Percentiles rank a stretch among this genome's conserved stretches.
phyloP scores from a whole-genome alignment of 2,888 invertebrate species.

The Hemicrepidius hirtus region DNA sequence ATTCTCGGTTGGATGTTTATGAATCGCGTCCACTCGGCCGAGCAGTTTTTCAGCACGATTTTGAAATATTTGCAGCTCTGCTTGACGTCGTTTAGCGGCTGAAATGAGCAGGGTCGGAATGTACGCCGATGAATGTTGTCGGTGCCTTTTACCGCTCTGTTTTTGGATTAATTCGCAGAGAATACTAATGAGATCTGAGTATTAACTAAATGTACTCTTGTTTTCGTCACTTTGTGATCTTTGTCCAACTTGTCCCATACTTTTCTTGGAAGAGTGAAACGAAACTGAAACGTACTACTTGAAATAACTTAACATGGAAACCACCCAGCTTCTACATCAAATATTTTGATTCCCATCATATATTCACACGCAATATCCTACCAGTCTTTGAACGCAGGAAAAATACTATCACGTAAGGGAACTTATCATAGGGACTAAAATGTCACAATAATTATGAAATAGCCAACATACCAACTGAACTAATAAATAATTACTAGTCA shows the following conservation, averaged over 20 bases:
- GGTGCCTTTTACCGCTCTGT: slow-evolving; percentile 70
- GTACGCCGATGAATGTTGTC: slow-evolving; percentile 67
- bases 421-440: slow-evolving; percentile 40
- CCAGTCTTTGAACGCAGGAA: slow-evolving; percentile 13
- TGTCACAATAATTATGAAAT: slow-evolving; percentile 48
- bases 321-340: slow-evolving; percentile 40
- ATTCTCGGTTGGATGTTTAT: slow-evolving; percentile 66
- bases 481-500: slow-evolving; percentile 50
- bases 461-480: slow-evolving; percentile 44
- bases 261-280: slow-evolving; percentile 46
- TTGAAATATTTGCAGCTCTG: slow-evolving; percentile 71
- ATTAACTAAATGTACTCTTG: slow-evolving; percentile 70
- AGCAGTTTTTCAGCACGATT: slow-evolving; percentile 70
- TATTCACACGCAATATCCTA: slow-evolving; percentile 38
- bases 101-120: slow-evolving; percentile 69
- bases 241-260: slow-evolving; percentile 45
- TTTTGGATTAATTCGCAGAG: slow-evolving; percentile 72
- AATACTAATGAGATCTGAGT: slow-evolving; percentile 71
- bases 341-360: slow-evolving; percentile 43
- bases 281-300: slow-evolving; percentile 36
- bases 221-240: slow-evolving; percentile 67
- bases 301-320: slow-evolving; percentile 33
- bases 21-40: slow-evolving; percentile 67
- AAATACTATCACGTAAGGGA: slow-evolving; percentile 42
- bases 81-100: slow-evolving; percentile 70